Conservation (phyloP, 2,888 invertebrate genomes). For the Euzophera pinguis region DNA sequence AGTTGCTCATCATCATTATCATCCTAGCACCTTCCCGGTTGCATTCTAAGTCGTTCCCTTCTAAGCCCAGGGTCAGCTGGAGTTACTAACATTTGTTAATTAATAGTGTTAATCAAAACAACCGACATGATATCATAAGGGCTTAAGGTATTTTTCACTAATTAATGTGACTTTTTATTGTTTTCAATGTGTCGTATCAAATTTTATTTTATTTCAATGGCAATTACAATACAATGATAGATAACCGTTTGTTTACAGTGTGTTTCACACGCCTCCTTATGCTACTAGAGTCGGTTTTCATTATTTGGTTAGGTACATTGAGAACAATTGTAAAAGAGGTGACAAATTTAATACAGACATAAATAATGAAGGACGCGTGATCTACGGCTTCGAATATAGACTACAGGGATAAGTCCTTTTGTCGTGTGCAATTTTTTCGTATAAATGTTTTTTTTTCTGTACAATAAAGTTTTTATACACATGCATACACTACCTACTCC, state of each 20-base stretch:
- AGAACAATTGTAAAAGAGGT: background rate
- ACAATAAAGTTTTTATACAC: too few relatives aligned
- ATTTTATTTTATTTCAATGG: slow-evolving; percentile 2
- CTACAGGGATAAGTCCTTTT: too few relatives aligned
- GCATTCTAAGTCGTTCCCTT: too few relatives aligned
- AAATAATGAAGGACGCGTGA: too few relatives aligned
- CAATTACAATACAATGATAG: background rate
- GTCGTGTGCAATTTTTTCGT: too few relatives aligned
- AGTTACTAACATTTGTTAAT: background rate
- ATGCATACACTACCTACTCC: too few relatives aligned
- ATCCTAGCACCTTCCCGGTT: too few relatives aligned
- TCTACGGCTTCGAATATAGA: too few relatives aligned
- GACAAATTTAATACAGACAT: too few relatives aligned
- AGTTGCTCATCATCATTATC: too few relatives aligned
- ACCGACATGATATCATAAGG: background rate
- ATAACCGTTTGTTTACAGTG: background rate
- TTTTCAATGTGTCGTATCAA: background rate
- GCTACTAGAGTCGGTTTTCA: background rate
- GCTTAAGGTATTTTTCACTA: background rate
- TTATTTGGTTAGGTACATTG: background rate
- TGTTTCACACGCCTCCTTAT: background rate
- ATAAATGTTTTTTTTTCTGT: too few relatives aligned
- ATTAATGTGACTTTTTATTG: background rate
- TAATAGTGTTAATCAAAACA: background rate
- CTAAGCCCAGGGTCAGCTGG: too few relatives aligned